Evolutionary conservation across 2,113 vertebrate species (phyloP).

Genomic region (Megaceryle torquata): DNA sequence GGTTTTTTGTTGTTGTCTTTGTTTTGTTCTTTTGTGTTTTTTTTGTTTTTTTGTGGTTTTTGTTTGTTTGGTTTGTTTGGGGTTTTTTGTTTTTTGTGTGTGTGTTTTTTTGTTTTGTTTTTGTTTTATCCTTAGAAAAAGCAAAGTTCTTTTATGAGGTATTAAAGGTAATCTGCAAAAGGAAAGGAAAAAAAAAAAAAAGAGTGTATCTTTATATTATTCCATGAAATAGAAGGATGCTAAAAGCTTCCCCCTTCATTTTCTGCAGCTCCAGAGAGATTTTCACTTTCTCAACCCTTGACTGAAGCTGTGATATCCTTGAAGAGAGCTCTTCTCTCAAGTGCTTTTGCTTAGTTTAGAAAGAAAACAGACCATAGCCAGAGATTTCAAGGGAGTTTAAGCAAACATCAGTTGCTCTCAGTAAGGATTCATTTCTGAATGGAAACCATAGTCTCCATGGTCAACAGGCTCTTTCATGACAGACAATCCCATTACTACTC

Average conservation of each 20-base stretch:
- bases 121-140: neutral
- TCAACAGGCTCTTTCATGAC: neutral
- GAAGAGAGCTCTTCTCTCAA: conserved; percentile 32
- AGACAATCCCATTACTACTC: neutral
- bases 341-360: conserved; percentile 5
- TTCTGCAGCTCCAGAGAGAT: neutral
- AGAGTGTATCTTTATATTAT: neutral
- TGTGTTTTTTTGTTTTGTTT: neutral
- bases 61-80: neutral
- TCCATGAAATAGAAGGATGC: conserved; percentile 16
- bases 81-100: too few relatives aligned
- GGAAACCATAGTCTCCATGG: neutral
- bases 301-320: conserved; percentile 14
- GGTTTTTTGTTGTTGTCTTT: too few relatives aligned
- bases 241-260: neutral
- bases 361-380: neutral
- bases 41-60: neutral
- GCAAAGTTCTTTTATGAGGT: neutral
- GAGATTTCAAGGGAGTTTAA: neutral
- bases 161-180: conserved; percentile 36
- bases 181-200: conserved; percentile 25
- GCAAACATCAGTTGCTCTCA: neutral
- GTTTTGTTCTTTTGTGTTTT: too few relatives aligned
- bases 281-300: neutral
- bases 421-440: neutral